These are phyloP conservation scores for Acanthurus lineatus DNA, from an alignment of 2,797 vertebrate genomes.

Conservation along the genomic window DNA sequence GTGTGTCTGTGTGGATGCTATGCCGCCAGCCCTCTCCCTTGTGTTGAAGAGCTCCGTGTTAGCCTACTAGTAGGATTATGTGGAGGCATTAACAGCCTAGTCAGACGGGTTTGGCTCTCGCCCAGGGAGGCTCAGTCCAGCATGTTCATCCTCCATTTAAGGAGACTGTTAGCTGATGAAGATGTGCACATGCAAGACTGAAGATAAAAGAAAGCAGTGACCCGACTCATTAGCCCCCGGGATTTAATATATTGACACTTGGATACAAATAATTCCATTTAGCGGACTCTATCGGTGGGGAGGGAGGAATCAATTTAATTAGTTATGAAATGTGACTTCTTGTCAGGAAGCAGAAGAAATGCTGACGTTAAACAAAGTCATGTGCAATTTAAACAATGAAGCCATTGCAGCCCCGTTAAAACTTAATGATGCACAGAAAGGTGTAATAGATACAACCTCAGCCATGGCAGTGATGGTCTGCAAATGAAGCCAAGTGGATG, in stretches of 20 bases:
- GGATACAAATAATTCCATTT: conserved; percentile 98
- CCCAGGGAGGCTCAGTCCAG: conserved; percentile 82
- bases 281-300: conserved; percentile 93
- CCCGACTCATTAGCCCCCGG: conserved; percentile 98
- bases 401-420: conserved; percentile 93
- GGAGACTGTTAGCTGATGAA: conserved; percentile 89
- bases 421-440: conserved; percentile 98
- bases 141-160: conserved; percentile 85
- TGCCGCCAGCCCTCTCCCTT: conserved; percentile 61
- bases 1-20: conserved; percentile 28
- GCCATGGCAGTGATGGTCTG: conserved; percentile 88
- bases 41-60: conserved; percentile 70
- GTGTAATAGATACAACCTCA: conserved; percentile 93
- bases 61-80: conserved; percentile 79
- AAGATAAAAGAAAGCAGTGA: conserved; percentile 98
- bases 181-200: conserved; percentile 89
- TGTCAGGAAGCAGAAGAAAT: conserved; percentile 96
- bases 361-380: conserved; percentile 98
- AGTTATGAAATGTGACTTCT: conserved; percentile 99
- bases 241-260: conserved; percentile 99
- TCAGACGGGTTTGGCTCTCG: conserved; percentile 82
- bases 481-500: conserved; percentile 93
- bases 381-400: conserved; percentile 96
- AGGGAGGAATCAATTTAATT: conserved; percentile 99
- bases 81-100: conserved; percentile 82